Evolutionary conservation across 2,797 vertebrate species (phyloP), one percentile per base, ranked within the genome.

Genomic region (Sparus aurata): DNA sequence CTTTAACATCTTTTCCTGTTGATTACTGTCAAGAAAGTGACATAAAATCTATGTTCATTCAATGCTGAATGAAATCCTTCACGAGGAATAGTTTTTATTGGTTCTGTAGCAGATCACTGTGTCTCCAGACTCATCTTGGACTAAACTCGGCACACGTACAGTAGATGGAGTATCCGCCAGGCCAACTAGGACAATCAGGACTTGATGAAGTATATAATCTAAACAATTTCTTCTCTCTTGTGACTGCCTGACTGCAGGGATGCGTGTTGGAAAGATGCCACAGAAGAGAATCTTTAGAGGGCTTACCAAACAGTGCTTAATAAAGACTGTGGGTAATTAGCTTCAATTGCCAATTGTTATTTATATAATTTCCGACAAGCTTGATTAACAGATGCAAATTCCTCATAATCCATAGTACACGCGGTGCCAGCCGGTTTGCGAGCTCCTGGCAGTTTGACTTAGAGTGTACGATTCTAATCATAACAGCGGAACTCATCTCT

Each of bases 311-410:
- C 82, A 61, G 25, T 47, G 62, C 75, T 83, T 90, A 82, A 89
- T 88, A 90, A 87, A 89, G 76, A 89, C 87, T 74, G 69, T 60
- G 49, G 86, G 71, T 90, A 91, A 93, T 93, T 91, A 83, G 46
- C 67, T 85, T 88, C 78, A 77, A 70, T 85, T 70, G 83, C 62
- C 84, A 87, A 70, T 92, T 91, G 69, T 91, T 92, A 87, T 92
- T 91, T 93, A 83, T 88, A 82, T 85, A 66, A 82, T 84, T 90
- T 84, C 77, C 27, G 43, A 89, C 83, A 83, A 77, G 72, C 77
- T 77, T 86, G 71, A 90, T 91, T 89, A 91, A 84, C 84, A 80
- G 79, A 89, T 83, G 68, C 86, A 90, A 90, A 90, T 87, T 86
- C 76, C 57, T 47, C 55, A 76, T 90, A 85, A 92, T 89, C 87